Base-by-base conservation (phyloP, 2,888 invertebrate species). In the Microdon myrmicae region DNA sequence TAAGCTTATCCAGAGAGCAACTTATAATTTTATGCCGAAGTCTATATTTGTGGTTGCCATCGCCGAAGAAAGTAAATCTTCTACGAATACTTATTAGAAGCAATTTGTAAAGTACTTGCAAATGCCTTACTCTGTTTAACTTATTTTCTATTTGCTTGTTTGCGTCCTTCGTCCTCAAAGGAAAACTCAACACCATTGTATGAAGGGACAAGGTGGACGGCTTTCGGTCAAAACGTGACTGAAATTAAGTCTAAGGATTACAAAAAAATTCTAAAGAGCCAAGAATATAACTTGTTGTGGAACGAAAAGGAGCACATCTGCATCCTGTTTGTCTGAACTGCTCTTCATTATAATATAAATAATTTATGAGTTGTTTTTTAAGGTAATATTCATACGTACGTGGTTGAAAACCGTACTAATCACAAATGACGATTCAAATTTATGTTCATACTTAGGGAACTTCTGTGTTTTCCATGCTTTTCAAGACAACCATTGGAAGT, bases 31-130 rank as follows among this genome's bases (percentile, higher is more conserved):
- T 61, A 56, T 61, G 41, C 44, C 49, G 39, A n/a, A n/a, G n/a
- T n/a, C 12, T 51, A 54, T 26, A 48, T 20, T n/a, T 38, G 10
- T 55, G 44, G 44, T 56, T 19, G 10, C 28, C 31, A 26, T 9
- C 16, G 37, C 31, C 38, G 35, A 44, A 31, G 45, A 39, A 49
- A 55, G 29, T 39, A 56, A 61, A 56, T 49, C 56, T 61, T 61
- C 35, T 23, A 49, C 56, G 56, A 61, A 61, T 61, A 49, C 56
- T 51, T 56, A 61, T 61, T 49, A 61, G 56, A 35, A 61, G 38
- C 56, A 56, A 61, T 61, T 61, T 61, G 61, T 56, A 61, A 61
- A 61, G 61, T 61, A 56, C 61, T 61, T 61, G 49, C 44, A 61
- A 61, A 61, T 56, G 56, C 61, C 61, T 56, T 61, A n/a, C n/a